phyloP scores from a whole-genome alignment of 2,113 vertebrate species.

The Rhodinocichla rosea region DNA sequence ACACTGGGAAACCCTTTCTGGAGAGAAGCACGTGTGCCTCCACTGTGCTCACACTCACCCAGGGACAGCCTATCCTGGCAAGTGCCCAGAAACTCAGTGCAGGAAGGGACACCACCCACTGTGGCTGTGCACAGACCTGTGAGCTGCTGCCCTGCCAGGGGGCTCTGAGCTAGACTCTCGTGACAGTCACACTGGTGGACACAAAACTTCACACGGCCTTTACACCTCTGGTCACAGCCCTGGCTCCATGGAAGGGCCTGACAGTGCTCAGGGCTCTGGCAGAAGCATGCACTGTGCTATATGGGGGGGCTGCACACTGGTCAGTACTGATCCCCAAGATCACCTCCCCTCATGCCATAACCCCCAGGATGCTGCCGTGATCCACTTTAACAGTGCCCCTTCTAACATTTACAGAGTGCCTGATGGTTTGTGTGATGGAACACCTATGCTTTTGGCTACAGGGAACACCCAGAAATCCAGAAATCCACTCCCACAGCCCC shows the following conservation, averaged over 20 bases:
- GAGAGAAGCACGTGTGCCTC: neutral
- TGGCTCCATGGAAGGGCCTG: neutral
- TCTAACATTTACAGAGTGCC: neutral
- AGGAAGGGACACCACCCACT: neutral
- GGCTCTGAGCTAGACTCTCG: neutral
- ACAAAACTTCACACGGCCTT: neutral
- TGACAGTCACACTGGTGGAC: neutral
- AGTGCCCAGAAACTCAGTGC: neutral
- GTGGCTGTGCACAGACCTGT: accelerated
- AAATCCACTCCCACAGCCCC: neutral
- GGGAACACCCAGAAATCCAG: neutral
- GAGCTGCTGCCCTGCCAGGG: neutral
- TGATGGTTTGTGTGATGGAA: neutral
- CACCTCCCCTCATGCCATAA: neutral
- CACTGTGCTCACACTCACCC: neutral
- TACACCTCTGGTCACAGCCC: neutral
- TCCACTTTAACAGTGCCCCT: neutral
- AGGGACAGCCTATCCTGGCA: neutral
- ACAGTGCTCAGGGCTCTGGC: neutral
- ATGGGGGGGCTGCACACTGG: neutral
- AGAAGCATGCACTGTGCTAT: accelerated
- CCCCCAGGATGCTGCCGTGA: neutral
- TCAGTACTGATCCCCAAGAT: neutral
- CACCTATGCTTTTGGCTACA: neutral
- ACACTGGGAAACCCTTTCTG: neutral